Conservation (phyloP, 2,888 invertebrate genomes). For the Cybosia mesomella region DNA sequence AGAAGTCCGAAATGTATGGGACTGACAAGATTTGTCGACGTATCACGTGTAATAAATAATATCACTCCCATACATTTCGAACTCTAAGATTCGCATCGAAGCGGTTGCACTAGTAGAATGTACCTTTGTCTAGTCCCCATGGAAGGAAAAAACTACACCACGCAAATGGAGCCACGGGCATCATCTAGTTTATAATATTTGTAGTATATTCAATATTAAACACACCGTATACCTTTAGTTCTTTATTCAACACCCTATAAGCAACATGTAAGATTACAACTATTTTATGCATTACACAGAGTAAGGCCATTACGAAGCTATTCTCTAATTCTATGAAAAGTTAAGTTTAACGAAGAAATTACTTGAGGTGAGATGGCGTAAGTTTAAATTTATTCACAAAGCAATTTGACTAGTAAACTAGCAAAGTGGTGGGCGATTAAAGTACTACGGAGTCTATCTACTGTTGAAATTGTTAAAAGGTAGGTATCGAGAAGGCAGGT, state of each 20-base stretch:
- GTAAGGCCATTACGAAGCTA: conserved; percentile 57
- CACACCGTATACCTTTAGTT: background rate
- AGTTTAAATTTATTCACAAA: conserved; percentile 76
- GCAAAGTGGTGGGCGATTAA: conserved; percentile 39
- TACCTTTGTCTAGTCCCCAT: no score
- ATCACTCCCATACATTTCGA: no score
- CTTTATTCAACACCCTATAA: background rate
- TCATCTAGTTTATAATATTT: no score
- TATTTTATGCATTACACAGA: conserved; percentile 43
- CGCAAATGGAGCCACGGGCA: no score
- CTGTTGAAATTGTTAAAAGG: background rate
- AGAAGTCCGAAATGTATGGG: no score
- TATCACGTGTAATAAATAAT: no score
- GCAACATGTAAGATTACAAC: conserved; percentile 17
- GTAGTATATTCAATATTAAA: no score
- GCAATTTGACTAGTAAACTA: conserved; percentile 74
- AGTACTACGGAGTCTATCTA: conserved; percentile 17
- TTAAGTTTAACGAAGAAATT: conserved; percentile 73
- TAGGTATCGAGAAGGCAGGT: background rate
- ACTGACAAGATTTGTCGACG: no score
- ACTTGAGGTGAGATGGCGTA: conserved; percentile 45
- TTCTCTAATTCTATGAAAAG: conserved; percentile 71
- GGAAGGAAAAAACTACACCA: no score
- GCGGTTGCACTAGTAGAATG: no score
- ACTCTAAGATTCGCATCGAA: no score